Base-by-base conservation (phyloP, 23 tunicate genomes). In the Diplosoma virens region DNA sequence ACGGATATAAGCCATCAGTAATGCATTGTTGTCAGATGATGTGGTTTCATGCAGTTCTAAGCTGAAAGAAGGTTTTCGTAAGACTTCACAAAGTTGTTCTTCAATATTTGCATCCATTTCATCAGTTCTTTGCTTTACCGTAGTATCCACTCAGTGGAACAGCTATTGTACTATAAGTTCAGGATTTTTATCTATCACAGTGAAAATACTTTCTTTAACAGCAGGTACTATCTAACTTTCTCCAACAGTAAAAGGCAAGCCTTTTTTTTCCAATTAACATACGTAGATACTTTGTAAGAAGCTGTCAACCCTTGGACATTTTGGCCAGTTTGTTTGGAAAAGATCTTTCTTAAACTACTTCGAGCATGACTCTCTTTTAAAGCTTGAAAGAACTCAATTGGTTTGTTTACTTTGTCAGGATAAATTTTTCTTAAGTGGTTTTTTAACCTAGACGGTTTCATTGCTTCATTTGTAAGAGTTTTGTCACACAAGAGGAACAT, bases 11-110 rank as follows among this genome's bases (percentile, higher is more conserved):
- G 37, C 71, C 78, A 73, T 73, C 7, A 21, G 76, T n/a, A 69
- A 21, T 69, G 64, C 32, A 47, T 47, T 35, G 24, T 18, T 35
- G 78, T 22, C 64, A 47, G 64, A 73, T 69, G 59, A 34, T 73
- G 78, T 73, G 61, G 78, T 73, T 73, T 73, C 78, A 73, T 73
- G 64, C 78, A 73, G 29, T 47, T 47, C 35, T 73, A 73, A 48
- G 78, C 78, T 25, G 33, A 73, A 73, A 73, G 76, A 37, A 69
- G 56, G 7, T 65, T 65, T 65, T 65, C n/a, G 71, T 27, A 27
- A 22, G 37, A 69, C 58, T 69, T 69, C 76, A 37, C 76, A 34
- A 69, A 69, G 76, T 36, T 69, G 76, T 69, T 69, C 76, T 37
- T 69, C 56, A 37, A 37, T 37, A 27, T 69, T 37, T 22, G 27